A percentile compares a stretch with the other conserved stretches of the same genome.
Evolutionary conservation across 2,797 vertebrate species (phyloP).

Genomic region (Lutjanus argentimaculatus): DNA sequence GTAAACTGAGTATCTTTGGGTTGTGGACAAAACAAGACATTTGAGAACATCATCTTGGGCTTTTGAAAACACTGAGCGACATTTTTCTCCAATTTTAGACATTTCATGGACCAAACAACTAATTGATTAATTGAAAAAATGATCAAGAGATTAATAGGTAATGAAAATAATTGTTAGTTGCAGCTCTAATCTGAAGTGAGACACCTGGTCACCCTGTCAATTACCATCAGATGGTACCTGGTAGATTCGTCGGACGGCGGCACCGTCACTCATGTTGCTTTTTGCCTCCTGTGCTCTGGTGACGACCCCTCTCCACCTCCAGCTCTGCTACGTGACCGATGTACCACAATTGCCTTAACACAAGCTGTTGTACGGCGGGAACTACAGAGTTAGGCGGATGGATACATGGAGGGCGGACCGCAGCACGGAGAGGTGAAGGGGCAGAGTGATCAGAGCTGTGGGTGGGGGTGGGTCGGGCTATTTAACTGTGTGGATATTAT

Average conservation of each 20-base stretch:
- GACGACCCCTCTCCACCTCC: slow-evolving; percentile 28
- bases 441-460: slow-evolving; percentile 11
- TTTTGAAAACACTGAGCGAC: too few relatives aligned
- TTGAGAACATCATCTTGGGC: too few relatives aligned
- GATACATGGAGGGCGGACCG: slow-evolving; percentile 30
- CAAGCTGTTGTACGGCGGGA: slow-evolving; percentile 81
- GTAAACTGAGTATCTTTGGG: too few relatives aligned
- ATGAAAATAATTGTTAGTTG: too few relatives aligned
- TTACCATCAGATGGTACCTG: slow-evolving; percentile 21
- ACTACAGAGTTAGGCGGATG: slow-evolving; percentile 38
- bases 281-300: slow-evolving; percentile 54
- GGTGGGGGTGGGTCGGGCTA: slow-evolving; percentile 56
- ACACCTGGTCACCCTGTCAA: too few relatives aligned
- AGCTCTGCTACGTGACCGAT: slow-evolving; percentile 50
- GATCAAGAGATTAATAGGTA: too few relatives aligned
- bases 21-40: too few relatives aligned
- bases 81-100: too few relatives aligned
- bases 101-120: too few relatives aligned
- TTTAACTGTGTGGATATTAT: slow-evolving; percentile 81
- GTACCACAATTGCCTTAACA: slow-evolving; percentile 88
- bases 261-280: slow-evolving; percentile 36
- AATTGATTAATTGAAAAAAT: too few relatives aligned
- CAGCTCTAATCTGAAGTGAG: too few relatives aligned
- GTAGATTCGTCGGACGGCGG: slow-evolving; percentile 38
- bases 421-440: slow-evolving; percentile 41